Conservation (phyloP, 2,113 vertebrate genomes). For the Choloepus hoffmanni region DNA sequence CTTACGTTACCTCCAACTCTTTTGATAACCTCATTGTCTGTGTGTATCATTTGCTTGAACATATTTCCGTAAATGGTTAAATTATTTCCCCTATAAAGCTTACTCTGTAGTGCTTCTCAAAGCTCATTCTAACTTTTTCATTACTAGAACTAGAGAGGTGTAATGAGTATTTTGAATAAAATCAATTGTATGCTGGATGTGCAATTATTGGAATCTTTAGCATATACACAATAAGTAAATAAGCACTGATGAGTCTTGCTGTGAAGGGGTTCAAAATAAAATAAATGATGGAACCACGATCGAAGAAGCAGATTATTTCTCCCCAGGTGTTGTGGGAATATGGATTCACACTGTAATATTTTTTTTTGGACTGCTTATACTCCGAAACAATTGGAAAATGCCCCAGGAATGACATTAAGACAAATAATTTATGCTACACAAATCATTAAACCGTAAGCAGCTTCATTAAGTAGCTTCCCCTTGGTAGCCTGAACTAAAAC, state of each 20-base stretch:
- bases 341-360: constrained; percentile 66
- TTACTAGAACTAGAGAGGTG: constrained; percentile 53
- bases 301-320: constrained; percentile 71
- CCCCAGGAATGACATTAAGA: constrained; percentile 75
- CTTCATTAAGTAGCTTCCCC: constrained; percentile 73
- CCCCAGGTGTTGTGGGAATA: constrained; percentile 72
- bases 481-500: constrained; percentile 68
- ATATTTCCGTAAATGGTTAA: constrained; percentile 46
- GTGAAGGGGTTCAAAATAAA: constrained; percentile 63
- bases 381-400: constrained; percentile 72
- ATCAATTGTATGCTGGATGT: constrained; percentile 20
- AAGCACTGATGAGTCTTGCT: constrained; percentile 65
- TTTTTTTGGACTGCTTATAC: constrained; percentile 72
- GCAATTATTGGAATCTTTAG: constrained; percentile 46
- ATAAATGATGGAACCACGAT: constrained; percentile 50
- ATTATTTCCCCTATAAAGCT: not conserved
- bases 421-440: constrained; percentile 68
- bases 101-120: not conserved
- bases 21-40: constrained; percentile 5
- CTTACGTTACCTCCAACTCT: not conserved
- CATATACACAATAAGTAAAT: constrained; percentile 69
- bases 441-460: constrained; percentile 80
- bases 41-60: not conserved
- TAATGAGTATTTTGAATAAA: constrained; percentile 25
- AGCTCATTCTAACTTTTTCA: constrained; percentile 10